These are phyloP conservation scores for Periplaneta americana DNA, from an alignment of 1,140 invertebrate genomes.

Conservation along the genomic window DNA sequence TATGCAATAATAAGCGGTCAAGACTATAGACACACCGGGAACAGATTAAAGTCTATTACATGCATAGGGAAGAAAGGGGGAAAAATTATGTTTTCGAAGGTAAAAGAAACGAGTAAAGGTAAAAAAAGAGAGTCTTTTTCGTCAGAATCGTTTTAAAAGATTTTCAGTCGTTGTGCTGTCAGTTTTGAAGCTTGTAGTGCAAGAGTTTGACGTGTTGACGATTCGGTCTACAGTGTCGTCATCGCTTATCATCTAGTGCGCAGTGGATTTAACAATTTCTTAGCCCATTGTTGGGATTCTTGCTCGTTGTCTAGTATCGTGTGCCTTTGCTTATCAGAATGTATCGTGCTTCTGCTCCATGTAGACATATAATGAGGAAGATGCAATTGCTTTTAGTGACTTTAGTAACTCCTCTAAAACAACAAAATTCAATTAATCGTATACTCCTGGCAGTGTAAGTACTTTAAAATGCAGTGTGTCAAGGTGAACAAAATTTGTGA, in stretches of 20 bases:
- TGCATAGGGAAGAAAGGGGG: conserved; percentile 5
- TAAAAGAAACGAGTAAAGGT: neutral
- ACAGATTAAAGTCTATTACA: neutral
- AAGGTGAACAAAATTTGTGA: no score
- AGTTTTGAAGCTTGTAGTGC: conserved; percentile 1
- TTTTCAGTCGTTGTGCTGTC: conserved; percentile 5
- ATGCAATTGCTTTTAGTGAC: no score
- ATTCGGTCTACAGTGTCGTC: neutral
- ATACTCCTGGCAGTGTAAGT: no score
- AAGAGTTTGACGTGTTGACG: neutral
- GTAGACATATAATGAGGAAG: no score
- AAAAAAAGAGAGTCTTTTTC: neutral
- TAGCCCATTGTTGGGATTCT: no score
- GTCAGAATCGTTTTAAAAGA: neutral
- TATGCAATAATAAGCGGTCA: neutral
- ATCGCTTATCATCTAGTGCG: neutral
- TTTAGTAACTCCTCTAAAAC: no score
- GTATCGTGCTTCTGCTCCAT: no score
- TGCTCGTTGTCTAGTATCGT: no score
- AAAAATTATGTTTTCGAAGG: conserved; percentile 6
- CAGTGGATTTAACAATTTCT: neutral
- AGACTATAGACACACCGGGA: neutral
- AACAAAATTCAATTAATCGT: no score
- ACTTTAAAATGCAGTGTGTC: no score
- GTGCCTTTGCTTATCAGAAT: no score